Evolutionary conservation across 92 coral and sea anemone genomes (phyloP), one percentile per base, ranked within the genome.

Genomic region (Siderastrea siderea): DNA sequence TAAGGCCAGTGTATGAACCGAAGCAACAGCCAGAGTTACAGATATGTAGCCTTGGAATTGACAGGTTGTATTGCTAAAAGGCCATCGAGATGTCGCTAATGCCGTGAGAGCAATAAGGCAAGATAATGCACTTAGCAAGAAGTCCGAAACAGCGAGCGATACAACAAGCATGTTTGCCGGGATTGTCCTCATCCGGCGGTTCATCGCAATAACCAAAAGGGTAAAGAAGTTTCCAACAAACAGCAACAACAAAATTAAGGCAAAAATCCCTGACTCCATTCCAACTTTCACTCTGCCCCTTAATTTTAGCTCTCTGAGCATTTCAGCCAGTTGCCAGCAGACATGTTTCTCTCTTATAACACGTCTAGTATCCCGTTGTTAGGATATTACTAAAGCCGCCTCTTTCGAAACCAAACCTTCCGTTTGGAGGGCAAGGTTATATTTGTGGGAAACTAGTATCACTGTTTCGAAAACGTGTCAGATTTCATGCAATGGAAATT

Each of bases 21-120:
- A 52, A 8, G 57, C 57, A 52, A 12, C 79, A n/a, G 1, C 68
- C 72, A 47, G 65, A 74, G 13, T 89, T 71, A 68, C 9, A 8
- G 57, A 5, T 8, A 52, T 52, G 9, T 52, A 26, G 38, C 38
- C 38, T 26, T 26, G 38, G 38, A 26, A 26, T 26, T 26, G 38
- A 26, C 38, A 26, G 9, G 9, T 5, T 52, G 57, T 52, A 8
- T 52, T 52, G 57, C 57, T 52, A 52, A 88, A 92, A 44, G 95
- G 95, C 95, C 95, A 92, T n/a, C 74, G 11, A 6, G 92, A 88
- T 44, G 78, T 67, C 10, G 67, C 77, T 1, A 88, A 77, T 10
- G 70, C 86, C 0, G 87, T 50, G 3, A 88, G 54, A 46, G 86
- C 75, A 52, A 88, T 53, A 44, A 89, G 92, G 46, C 26, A 5